phyloP scores from a whole-genome alignment of 2,113 vertebrate species.

The Toxostoma redivivum region DNA sequence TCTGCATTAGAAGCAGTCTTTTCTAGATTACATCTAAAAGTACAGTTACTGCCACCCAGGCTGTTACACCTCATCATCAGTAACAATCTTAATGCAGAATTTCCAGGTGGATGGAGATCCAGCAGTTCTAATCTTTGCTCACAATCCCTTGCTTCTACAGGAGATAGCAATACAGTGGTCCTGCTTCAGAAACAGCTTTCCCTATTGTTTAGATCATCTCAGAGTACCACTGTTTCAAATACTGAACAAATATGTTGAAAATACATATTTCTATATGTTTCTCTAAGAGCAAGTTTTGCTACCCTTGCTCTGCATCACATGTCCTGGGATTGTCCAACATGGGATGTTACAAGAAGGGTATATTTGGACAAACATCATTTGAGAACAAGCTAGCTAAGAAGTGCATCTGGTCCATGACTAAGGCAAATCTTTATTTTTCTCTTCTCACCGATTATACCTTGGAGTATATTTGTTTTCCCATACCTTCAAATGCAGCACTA shows the following conservation, averaged over 20 bases:
- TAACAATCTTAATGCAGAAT: background rate
- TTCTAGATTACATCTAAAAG: background rate
- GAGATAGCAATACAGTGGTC: background rate
- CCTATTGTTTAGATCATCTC: background rate
- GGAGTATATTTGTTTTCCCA: background rate
- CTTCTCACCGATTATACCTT: background rate
- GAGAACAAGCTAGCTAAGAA: background rate
- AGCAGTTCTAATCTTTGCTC: background rate
- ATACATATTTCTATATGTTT: background rate
- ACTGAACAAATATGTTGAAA: background rate
- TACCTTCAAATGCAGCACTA: background rate
- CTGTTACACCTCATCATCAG: background rate
- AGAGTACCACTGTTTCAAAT: background rate
- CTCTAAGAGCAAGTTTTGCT: background rate
- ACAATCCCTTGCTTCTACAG: background rate
- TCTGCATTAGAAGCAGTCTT: background rate
- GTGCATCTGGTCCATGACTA: background rate
- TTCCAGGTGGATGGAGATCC: background rate
- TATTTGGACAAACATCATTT: background rate
- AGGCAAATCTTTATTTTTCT: background rate
- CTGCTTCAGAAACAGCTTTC: background rate
- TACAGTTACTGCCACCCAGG: background rate
- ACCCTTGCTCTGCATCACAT: fast-evolving
- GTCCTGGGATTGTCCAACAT: background rate
- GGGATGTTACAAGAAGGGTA: background rate